Evolutionary conservation across 2,888 invertebrate genomes (phyloP).

Genomic region (Apantesis nais): DNA sequence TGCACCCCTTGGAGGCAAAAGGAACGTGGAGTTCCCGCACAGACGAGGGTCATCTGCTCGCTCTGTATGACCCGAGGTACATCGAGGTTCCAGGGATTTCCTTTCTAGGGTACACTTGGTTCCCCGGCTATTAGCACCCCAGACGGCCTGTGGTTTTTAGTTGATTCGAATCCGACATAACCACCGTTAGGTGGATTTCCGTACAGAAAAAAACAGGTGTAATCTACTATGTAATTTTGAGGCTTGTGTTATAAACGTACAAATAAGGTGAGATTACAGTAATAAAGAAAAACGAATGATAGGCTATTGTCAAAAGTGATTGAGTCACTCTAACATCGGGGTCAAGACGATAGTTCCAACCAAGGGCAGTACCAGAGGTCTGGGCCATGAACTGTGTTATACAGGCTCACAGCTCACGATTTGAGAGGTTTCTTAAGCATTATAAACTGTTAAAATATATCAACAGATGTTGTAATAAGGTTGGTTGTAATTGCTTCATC

Average conservation of each 20-base stretch:
- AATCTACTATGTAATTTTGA: too few species aligned
- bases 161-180: too few species aligned
- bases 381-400: conserved; percentile 18
- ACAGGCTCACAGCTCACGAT: conserved; percentile 3
- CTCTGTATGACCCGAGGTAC: too few species aligned
- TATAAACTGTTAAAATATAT: neutral
- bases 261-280: neutral
- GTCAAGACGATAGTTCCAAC: conserved; percentile 36
- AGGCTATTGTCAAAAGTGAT: conserved; percentile 29
- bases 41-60: too few species aligned
- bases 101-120: too few species aligned
- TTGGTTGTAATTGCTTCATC: neutral
- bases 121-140: too few species aligned
- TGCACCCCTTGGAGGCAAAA: too few species aligned
- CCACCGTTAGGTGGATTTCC: too few species aligned
- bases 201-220: too few species aligned
- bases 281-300: conserved; percentile 12
- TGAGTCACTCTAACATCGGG: conserved; percentile 37
- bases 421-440: conserved; percentile 4
- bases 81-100: too few species aligned
- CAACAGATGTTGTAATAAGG: neutral
- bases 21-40: too few species aligned
- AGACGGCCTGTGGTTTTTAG: too few species aligned
- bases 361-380: conserved; percentile 15
- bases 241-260: neutral